A percentile compares a stretch with the other conserved stretches of the same genome.
Evolutionary conservation across 2,797 vertebrate species (phyloP).

Genomic region (Xyrichtys novacula): DNA sequence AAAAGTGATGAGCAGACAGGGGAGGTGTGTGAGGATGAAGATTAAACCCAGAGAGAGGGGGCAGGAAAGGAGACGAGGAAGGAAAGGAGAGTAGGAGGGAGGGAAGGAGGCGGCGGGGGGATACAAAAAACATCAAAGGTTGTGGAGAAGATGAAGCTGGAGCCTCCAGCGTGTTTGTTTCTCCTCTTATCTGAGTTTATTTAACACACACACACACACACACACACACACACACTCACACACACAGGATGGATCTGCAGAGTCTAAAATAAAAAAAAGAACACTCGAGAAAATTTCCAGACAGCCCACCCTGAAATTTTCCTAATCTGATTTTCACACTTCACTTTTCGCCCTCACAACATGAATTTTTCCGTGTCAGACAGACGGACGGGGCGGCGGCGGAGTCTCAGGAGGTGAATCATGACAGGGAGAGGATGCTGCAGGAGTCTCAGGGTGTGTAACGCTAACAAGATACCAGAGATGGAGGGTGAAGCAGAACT

Average conservation of each 20-base stretch:
- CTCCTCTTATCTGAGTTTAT: slow-evolving; percentile 12
- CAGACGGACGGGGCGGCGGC: too few species aligned
- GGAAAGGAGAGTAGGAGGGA: neutral
- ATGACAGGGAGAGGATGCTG: too few species aligned
- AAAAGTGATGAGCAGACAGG: slow-evolving; percentile 10
- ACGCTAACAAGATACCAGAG: too few species aligned
- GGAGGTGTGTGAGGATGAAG: neutral
- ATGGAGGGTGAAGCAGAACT: too few species aligned
- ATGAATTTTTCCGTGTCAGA: too few species aligned
- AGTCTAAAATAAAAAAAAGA: too few species aligned
- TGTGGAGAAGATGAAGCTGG: neutral
- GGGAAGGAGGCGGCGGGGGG: neutral
- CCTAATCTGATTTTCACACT: too few species aligned
- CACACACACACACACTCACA: slow-evolving; percentile 4
- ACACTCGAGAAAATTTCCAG: too few species aligned
- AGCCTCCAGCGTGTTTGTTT: slow-evolving; percentile 2
- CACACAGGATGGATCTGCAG: neutral
- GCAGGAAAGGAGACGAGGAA: neutral
- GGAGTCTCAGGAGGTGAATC: too few species aligned
- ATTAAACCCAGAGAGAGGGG: slow-evolving; percentile 5
- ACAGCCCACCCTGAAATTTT: too few species aligned
- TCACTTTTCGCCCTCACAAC: too few species aligned
- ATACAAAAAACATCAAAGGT: neutral
- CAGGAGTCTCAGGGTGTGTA: too few species aligned
- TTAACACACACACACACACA: slow-evolving; percentile 10